Evolutionary conservation across 2,113 vertebrate genomes (phyloP).

Genomic region (Phaethon lepturus): DNA sequence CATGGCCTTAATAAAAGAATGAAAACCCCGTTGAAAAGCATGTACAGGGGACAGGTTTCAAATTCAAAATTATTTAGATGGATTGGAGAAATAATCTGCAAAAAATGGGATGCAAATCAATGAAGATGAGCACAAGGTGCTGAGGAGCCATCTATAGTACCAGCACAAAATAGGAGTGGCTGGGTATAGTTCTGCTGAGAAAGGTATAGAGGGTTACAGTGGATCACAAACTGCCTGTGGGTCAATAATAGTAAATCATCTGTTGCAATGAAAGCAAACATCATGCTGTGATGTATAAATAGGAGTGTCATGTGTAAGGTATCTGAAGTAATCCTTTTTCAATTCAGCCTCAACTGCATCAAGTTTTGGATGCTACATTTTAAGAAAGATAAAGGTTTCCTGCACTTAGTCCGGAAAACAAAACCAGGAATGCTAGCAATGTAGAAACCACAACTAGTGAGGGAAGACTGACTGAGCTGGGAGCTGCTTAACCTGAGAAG

Average conservation of each 20-base stretch:
- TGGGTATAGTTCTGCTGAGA: neutral
- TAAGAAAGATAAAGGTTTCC: neutral
- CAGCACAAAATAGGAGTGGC: neutral
- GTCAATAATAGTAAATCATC: slow-evolving; percentile 17
- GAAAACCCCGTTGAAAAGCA: neutral
- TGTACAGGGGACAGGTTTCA: neutral
- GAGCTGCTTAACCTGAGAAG: neutral
- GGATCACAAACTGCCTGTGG: slow-evolving; percentile 4
- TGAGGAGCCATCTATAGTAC: neutral
- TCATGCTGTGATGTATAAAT: neutral
- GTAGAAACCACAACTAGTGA: neutral
- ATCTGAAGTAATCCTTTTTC: neutral
- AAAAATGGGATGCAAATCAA: neutral
- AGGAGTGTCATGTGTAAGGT: neutral
- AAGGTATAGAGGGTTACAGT: neutral
- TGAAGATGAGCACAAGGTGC: neutral
- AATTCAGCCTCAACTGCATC: neutral
- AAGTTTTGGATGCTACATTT: neutral
- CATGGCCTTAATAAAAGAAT: neutral
- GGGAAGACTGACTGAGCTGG: neutral
- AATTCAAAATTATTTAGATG: neutral
- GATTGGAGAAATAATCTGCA: neutral
- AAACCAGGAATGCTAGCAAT: neutral
- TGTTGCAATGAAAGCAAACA: slow-evolving; percentile 34
- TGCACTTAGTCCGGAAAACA: neutral